phyloP scores from a whole-genome alignment of 2,113 vertebrate genomes.

The Pogonocichla stellata region DNA sequence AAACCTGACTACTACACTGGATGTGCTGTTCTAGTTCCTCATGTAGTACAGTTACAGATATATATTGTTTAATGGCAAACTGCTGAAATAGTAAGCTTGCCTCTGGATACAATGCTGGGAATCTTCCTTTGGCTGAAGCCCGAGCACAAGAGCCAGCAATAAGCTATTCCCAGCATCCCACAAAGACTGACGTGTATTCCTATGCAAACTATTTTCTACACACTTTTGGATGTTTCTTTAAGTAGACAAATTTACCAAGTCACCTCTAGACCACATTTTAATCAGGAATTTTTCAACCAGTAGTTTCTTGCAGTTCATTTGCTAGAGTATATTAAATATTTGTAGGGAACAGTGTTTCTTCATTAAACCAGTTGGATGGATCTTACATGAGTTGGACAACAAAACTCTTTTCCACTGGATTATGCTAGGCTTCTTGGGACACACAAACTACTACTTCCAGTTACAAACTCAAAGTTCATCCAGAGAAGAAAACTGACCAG shows the following conservation, averaged over 20 bases:
- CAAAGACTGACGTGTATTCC: neutral
- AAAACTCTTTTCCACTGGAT: conserved; percentile 50
- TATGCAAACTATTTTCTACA: neutral
- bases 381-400: conserved; percentile 35
- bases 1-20: neutral
- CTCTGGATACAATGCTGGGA: neutral
- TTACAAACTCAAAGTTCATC: conserved; percentile 39
- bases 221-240: neutral
- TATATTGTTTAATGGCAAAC: neutral
- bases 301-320: neutral
- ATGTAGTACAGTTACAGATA: neutral
- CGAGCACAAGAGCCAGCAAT: neutral
- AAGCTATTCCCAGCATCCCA: neutral
- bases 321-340: neutral
- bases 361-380: neutral
- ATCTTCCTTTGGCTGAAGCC: neutral
- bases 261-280: neutral
- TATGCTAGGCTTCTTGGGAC: conserved; percentile 30
- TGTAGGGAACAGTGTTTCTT: neutral
- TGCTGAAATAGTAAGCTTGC: neutral
- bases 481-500: conserved; percentile 54
- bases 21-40: neutral
- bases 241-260: neutral
- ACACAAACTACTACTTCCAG: conserved; percentile 29
- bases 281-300: neutral